Percentiles rank a stretch among this genome's conserved stretches.
Conservation (phyloP, 2,888 invertebrate genomes). For the Drosophila mettleri region DNA sequence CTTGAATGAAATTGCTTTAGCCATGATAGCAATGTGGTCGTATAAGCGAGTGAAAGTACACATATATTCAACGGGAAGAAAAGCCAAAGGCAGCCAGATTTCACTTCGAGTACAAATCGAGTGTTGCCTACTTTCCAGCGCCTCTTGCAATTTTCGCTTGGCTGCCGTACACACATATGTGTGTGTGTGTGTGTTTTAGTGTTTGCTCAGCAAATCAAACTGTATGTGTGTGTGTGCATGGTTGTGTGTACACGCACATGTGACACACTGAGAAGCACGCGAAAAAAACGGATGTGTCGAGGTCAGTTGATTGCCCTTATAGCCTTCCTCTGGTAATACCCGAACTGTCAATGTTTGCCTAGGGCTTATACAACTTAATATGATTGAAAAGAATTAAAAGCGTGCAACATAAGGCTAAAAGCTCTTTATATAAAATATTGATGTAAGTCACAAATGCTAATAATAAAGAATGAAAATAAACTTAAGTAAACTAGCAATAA, state of each 20-base stretch:
- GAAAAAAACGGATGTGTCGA: constrained; percentile 37
- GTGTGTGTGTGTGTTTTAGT: constrained; percentile 1
- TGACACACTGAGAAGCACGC: constrained; percentile 28
- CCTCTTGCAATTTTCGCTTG: constrained; percentile 20
- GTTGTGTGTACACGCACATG: constrained; percentile 20
- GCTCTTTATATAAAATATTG: too few relatives aligned
- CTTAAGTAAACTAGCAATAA: too few relatives aligned
- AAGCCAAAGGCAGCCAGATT: constrained; percentile 36
- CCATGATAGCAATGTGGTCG: constrained; percentile 37
- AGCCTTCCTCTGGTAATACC: constrained; percentile 19
- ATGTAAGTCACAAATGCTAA: too few relatives aligned
- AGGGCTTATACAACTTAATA: constrained; percentile 11
- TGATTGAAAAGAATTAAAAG: not conserved
- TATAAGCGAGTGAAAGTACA: constrained; percentile 5
- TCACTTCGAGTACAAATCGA: constrained; percentile 18
- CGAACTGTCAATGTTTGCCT: not conserved
- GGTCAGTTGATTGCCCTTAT: constrained; percentile 56
- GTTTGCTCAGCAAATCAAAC: constrained; percentile 40
- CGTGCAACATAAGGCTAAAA: too few relatives aligned
- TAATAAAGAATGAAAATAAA: too few relatives aligned
- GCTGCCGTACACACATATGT: not conserved
- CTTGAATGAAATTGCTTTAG: constrained; percentile 31
- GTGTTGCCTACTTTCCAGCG: constrained; percentile 48
- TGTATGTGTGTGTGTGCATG: constrained; percentile 5
- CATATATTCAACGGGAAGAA: not conserved